Evolutionary conservation across 2,797 vertebrate genomes (phyloP).

Genomic region (Dendrocincla fuliginosa): DNA sequence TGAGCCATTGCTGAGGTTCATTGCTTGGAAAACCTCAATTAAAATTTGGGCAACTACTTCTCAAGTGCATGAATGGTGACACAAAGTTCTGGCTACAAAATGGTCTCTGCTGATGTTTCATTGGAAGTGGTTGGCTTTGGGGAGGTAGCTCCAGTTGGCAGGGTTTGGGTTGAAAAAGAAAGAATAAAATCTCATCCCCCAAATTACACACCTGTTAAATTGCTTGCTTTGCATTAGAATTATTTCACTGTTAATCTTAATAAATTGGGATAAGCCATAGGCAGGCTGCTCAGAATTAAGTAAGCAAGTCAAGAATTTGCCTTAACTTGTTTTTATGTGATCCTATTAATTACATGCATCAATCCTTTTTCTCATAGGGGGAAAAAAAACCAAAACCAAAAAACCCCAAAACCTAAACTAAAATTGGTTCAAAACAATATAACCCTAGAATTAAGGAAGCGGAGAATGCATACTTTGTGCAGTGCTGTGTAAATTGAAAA

Average conservation of each 20-base stretch:
- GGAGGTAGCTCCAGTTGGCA: not conserved
- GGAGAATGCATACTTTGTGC: not conserved
- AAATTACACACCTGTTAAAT: not conserved
- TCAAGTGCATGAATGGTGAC: not conserved
- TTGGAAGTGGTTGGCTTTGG: not conserved
- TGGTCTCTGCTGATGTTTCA: not conserved
- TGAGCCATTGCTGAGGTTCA: not conserved
- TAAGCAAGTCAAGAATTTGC: not conserved
- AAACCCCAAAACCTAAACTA: not conserved
- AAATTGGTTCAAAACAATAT: not conserved
- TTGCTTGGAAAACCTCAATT: not conserved
- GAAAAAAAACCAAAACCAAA: not conserved
- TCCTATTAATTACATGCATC: not conserved
- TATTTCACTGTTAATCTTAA: not conserved
- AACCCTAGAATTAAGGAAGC: not conserved
- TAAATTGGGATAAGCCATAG: not conserved
- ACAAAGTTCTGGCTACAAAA: not conserved
- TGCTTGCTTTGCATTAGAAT: not conserved
- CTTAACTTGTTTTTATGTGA: not conserved
- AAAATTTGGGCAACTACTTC: not conserved
- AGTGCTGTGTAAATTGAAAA: not conserved
- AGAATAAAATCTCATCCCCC: not conserved
- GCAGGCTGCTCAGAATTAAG: not conserved
- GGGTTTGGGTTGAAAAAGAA: slow-evolving; percentile 4
- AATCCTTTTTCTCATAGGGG: not conserved